Conservation (phyloP, 2,888 invertebrate species). For the Hypomecis punctinalis region DNA sequence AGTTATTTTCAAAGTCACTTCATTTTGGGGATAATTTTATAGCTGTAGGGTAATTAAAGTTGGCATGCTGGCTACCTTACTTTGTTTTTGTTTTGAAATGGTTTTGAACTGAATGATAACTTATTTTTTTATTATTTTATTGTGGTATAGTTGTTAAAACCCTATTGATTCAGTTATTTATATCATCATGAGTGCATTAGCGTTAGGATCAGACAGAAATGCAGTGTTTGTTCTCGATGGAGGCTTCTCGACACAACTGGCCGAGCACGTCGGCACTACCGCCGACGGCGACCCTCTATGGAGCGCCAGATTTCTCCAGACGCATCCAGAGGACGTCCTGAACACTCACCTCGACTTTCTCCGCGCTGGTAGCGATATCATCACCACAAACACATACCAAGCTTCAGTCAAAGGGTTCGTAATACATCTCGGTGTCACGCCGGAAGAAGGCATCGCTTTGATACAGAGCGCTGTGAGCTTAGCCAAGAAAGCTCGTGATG, state of each 20-base stretch:
- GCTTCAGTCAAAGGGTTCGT: constrained; percentile 91
- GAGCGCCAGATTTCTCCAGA: constrained; percentile 92
- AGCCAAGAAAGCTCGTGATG: constrained; percentile 89
- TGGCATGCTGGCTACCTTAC: no score
- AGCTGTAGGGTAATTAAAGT: no score
- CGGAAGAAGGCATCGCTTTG: constrained; percentile 87
- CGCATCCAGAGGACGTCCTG: constrained; percentile 90
- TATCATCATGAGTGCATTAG: neutral
- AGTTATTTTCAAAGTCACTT: no score
- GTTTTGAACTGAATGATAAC: no score
- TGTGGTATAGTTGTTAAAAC: neutral
- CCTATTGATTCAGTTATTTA: neutral
- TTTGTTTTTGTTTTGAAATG: no score
- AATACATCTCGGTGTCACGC: constrained; percentile 88
- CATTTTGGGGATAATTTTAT: no score
- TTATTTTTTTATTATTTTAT: no score
- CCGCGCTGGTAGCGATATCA: constrained; percentile 93
- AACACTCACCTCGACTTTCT: constrained; percentile 92
- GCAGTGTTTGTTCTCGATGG: constrained; percentile 85
- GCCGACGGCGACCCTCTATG: constrained; percentile 95
- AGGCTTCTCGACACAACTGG: constrained; percentile 92
- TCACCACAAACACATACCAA: constrained; percentile 96
- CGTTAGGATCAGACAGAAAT: constrained; percentile 7
- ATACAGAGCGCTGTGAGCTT: constrained; percentile 90
- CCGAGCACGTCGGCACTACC: constrained; percentile 87